phyloP scores from a whole-genome alignment of 2,113 vertebrate species.

The Cyanoliseus patagonus region DNA sequence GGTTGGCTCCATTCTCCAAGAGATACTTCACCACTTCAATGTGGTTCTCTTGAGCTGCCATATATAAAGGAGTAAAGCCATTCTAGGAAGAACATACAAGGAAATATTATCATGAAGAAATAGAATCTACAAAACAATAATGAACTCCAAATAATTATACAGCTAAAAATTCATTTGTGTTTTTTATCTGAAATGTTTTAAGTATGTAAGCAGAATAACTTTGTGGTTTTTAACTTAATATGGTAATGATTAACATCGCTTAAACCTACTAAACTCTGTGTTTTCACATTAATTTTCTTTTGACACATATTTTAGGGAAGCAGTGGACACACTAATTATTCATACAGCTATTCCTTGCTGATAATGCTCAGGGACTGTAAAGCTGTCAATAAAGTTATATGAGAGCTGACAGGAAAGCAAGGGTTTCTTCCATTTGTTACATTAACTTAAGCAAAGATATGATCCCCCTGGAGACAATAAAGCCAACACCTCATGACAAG shows the following conservation, averaged over 20 bases:
- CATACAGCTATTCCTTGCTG: not conserved
- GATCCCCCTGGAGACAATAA: not conserved
- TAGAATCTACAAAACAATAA: not conserved
- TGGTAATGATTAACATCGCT: not conserved
- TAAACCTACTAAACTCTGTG: not conserved
- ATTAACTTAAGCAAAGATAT: not conserved
- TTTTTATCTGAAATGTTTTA: not conserved
- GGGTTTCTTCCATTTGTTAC: not conserved
- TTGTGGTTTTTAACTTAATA: not conserved
- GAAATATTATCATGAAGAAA: not conserved
- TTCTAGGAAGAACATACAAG: conserved; percentile 77
- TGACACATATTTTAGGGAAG: not conserved
- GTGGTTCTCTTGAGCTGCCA: conserved; percentile 99
- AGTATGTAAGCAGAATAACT: not conserved
- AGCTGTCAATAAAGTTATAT: conserved; percentile 1
- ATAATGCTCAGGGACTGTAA: not conserved
- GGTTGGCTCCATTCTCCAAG: conserved; percentile 96
- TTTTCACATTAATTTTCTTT: not conserved
- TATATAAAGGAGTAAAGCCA: conserved; percentile 98
- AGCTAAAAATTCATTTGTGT: not conserved
- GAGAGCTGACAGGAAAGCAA: not conserved
- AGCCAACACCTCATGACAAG: not conserved
- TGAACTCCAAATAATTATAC: not conserved
- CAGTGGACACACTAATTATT: not conserved
- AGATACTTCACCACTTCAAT: conserved; percentile 94